Base-by-base conservation (phyloP, 2,888 invertebrate species). In the Portevinia maculata region DNA sequence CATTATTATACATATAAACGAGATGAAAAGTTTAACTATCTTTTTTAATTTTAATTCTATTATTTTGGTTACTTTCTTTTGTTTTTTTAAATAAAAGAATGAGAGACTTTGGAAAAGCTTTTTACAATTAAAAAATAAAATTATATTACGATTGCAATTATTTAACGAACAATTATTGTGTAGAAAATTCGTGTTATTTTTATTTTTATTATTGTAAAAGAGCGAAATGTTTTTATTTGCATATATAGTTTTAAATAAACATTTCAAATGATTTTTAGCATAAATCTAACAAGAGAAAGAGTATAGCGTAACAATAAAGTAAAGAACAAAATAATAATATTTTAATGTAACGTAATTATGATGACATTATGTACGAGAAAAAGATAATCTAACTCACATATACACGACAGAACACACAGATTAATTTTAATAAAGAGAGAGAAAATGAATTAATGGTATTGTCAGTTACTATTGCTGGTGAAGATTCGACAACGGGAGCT, bases 351-450 rank as follows among this genome's bases (percentile, higher is more conserved):
- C 64, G 64, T 83, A 67, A 59, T 59, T 34, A 73, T 60, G 60
- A 70, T 75, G 69, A 69, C 44, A 69, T 57, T 75, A 79, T 76
- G 71, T 67, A 67, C 65, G 74, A 67, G 60, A 64, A 52, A 57
- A 37, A 5, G 13, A 32, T 24, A 59, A 37, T 13, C 0, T 6
- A 39, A 73, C 73, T 53, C 46, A 79, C 53, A 81, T 70, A 81
- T 70, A 55, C 65, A 60, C 64, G 70, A 60, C 70, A 64, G 53
- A 71, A 65, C 57, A 59, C 73, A 79, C 73, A 73, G 75, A 81
- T 76, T 81, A 70, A 81, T 81, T 65, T 75, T 81, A 81, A 81
- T 81, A 81, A 81, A 81, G 81, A 81, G 81, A 81, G 81, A 81
- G 75, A 81, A 81, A 81, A 81, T 81, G 57, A 69, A 15, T 24